phyloP scores from a whole-genome alignment of 2,797 vertebrate genomes.

The Phataginus tetradactyla region DNA sequence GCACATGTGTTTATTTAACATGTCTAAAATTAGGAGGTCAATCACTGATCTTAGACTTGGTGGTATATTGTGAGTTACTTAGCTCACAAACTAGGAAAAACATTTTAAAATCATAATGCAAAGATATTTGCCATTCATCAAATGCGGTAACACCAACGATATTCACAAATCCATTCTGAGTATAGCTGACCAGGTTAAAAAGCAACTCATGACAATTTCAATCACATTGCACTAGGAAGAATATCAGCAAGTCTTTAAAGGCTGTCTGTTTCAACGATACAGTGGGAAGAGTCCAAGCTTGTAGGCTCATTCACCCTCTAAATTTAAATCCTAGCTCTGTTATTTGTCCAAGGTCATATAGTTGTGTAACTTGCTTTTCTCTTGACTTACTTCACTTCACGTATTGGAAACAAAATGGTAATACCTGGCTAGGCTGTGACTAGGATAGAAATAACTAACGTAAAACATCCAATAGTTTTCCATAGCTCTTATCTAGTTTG shows the following conservation, averaged over 20 bases:
- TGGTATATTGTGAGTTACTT: background rate
- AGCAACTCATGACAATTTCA: background rate
- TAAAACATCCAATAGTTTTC: background rate
- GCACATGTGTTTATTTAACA: background rate
- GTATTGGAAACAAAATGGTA: constrained; percentile 28
- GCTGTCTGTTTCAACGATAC: background rate
- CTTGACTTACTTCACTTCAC: constrained; percentile 11
- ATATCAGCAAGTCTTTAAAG: background rate
- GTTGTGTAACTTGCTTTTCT: constrained; percentile 18
- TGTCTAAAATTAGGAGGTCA: background rate
- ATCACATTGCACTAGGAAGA: background rate
- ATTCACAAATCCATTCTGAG: background rate
- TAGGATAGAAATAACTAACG: background rate
- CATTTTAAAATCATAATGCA: background rate
- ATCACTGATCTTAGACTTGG: background rate
- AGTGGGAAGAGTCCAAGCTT: background rate
- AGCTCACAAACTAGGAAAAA: background rate
- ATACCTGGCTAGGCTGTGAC: background rate
- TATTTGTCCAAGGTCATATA: constrained; percentile 22
- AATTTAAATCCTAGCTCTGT: constrained; percentile 5
- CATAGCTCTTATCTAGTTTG: background rate
- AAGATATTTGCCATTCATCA: background rate
- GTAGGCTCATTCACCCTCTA: background rate
- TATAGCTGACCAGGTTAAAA: background rate
- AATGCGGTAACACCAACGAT: background rate